These are phyloP conservation scores for Drosophila ustulata DNA, from an alignment of 2,888 invertebrate species.

Conservation along the genomic window DNA sequence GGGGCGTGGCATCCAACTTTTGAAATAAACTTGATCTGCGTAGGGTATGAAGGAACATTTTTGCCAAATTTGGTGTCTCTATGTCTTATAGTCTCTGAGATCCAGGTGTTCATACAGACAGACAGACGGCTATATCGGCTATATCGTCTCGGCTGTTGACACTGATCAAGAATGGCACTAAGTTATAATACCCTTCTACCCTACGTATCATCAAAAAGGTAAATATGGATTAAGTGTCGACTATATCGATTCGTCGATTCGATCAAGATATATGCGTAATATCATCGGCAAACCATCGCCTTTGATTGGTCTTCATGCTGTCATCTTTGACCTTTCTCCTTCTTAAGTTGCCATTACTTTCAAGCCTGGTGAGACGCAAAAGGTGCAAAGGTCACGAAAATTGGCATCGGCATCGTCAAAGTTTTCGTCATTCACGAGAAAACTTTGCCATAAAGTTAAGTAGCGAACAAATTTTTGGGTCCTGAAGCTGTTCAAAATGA, in stretches of 20 bases:
- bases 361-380: conserved; percentile 34
- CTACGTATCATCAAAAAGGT: no score
- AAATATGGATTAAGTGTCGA: background rate
- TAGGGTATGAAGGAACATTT: no score
- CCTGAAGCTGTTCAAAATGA: conserved; percentile 57
- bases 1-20: no score
- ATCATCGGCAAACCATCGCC: no score
- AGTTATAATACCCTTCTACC: no score
- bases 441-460: conserved; percentile 76
- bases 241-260: background rate
- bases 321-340: conserved; percentile 52
- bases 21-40: no score
- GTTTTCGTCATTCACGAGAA: conserved; percentile 48
- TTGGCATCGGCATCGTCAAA: conserved; percentile 33
- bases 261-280: background rate
- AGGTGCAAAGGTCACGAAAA: conserved; percentile 57
- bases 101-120: no score
- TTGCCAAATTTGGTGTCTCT: no score
- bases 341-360: conserved; percentile 35
- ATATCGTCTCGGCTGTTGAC: no score
- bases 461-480: conserved; percentile 53
- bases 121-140: no score
- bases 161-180: no score
- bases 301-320: background rate
- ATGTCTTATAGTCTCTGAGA: no score